Evolutionary conservation across 2,113 vertebrate genomes (phyloP), one percentile per base, ranked within the genome.

Genomic region (Dromas ardeola): DNA sequence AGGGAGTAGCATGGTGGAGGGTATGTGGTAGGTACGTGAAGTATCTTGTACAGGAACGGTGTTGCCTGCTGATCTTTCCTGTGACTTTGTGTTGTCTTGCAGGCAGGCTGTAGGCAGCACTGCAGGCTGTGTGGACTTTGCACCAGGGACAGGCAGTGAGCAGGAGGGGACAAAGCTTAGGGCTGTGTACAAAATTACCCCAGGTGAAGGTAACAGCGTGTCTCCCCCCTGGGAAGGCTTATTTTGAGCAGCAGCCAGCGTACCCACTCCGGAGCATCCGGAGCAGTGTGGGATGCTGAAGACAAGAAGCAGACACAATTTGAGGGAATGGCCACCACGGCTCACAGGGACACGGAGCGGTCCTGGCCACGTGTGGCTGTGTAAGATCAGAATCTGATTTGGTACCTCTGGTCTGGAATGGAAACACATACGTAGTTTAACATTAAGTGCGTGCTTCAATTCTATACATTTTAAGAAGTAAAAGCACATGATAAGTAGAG

Each of bases 331-430:
- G 10, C 30, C 30, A 53, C 21, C 30, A 67, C 52, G 79, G 26
- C 13, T 42, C 40, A n/a, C 6, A 59, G 26, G 12, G 22, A 36
- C 2, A 3, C 1, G 0, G 21, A 56, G 19, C 0, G 1, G 9
- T 50, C 26, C 45, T 59, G 10, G 8, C 10, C 1, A 1, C 7
- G 15, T n/a, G 29, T 38, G 20, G 5, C 13, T 53, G 20, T 11
- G 22, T 19, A 62, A 70, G 45, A 61, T 34, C 18, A 55, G 52
- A 59, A 56, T 32, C 13, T 47, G 29, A 55, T 69, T 50, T 81
- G 16, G 2, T 59, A 53, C 59, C 16, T 55, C 32, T 47, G 4
- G 21, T 27, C 25, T 85, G 19, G n/a, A 87, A 81, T 70, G 15
- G 5, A 67, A 86, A 69, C 3, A 22, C 2, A 9, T 61, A 32